Evolutionary conservation across 2,888 invertebrate species (phyloP).

Genomic region (Scaptomyza tumidula): DNA sequence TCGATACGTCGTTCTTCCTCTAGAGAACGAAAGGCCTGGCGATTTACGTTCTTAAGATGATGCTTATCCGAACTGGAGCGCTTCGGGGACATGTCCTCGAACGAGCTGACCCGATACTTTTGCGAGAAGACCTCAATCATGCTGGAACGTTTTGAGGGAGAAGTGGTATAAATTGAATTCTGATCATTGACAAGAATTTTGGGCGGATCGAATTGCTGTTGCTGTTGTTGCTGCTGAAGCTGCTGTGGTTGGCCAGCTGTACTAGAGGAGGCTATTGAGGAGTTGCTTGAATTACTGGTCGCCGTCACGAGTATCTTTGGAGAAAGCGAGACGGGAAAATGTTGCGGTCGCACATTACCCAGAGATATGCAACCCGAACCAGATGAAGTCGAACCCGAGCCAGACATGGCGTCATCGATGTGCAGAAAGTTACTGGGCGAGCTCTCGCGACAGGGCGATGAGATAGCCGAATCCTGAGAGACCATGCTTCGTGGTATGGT

Average conservation of each 20-base stretch:
- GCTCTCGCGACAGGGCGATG: constrained; percentile 83
- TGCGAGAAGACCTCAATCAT: constrained; percentile 85
- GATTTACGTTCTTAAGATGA: constrained; percentile 83
- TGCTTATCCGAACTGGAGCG: constrained; percentile 70
- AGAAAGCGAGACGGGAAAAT: constrained; percentile 83
- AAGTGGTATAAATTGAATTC: constrained; percentile 84
- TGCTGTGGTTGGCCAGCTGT: constrained; percentile 49
- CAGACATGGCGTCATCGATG: constrained; percentile 80
- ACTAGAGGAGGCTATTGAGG: constrained; percentile 75
- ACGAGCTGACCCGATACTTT: constrained; percentile 84
- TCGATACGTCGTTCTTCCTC: constrained; percentile 85
- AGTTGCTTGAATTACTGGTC: constrained; percentile 79
- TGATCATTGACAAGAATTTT: constrained; percentile 84
- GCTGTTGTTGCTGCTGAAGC: constrained; percentile 56
- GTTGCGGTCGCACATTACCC: constrained; percentile 81
- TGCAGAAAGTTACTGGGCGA: constrained; percentile 83
- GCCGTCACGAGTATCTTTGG: constrained; percentile 83
- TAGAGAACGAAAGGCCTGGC: constrained; percentile 83
- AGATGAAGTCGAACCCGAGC: constrained; percentile 71
- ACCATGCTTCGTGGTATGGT: constrained; percentile 82
- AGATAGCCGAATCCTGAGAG: constrained; percentile 84
- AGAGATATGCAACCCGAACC: constrained; percentile 78
- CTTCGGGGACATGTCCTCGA: constrained; percentile 84
- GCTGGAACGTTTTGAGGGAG: constrained; percentile 84
- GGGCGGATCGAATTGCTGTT: constrained; percentile 84